phyloP scores from a whole-genome alignment of 2,888 invertebrate species.

The Mycalesis mineus region DNA sequence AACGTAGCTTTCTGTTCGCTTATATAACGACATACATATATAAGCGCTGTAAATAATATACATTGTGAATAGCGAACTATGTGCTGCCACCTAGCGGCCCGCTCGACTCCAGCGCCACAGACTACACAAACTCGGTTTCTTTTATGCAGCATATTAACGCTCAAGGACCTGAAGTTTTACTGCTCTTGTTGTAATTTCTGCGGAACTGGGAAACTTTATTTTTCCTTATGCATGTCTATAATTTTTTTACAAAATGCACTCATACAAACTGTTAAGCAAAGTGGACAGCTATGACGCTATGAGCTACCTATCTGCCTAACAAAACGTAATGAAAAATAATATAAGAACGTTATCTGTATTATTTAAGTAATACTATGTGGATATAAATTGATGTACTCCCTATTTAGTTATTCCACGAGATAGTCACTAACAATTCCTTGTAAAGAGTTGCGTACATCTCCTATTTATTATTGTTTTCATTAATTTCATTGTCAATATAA shows the following conservation, averaged over 20 bases:
- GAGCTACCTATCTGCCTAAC: no score
- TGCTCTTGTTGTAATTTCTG: constrained; percentile 24
- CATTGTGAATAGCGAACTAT: constrained; percentile 70
- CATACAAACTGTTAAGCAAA: neutral
- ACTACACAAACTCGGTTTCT: constrained; percentile 54
- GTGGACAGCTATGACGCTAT: neutral
- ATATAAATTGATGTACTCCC: no score
- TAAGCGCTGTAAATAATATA: constrained; percentile 73
- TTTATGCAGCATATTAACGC: constrained; percentile 25
- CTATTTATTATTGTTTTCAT: no score
- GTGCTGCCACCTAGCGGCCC: constrained; percentile 76
- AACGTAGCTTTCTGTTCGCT: constrained; percentile 77
- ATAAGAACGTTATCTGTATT: no score
- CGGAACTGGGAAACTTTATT: constrained; percentile 26
- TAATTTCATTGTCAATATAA: no score
- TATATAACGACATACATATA: constrained; percentile 73
- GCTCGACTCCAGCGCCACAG: constrained; percentile 52
- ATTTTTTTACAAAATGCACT: constrained; percentile 7
- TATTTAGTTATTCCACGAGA: no score
- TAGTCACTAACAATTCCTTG: no score
- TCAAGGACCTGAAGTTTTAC: constrained; percentile 32
- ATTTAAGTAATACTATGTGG: no score
- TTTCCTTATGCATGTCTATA: constrained; percentile 19
- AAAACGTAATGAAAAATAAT: no score
- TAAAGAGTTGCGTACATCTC: no score